phyloP scores from a whole-genome alignment of 2,888 invertebrate genomes.

The Autographa gamma region DNA sequence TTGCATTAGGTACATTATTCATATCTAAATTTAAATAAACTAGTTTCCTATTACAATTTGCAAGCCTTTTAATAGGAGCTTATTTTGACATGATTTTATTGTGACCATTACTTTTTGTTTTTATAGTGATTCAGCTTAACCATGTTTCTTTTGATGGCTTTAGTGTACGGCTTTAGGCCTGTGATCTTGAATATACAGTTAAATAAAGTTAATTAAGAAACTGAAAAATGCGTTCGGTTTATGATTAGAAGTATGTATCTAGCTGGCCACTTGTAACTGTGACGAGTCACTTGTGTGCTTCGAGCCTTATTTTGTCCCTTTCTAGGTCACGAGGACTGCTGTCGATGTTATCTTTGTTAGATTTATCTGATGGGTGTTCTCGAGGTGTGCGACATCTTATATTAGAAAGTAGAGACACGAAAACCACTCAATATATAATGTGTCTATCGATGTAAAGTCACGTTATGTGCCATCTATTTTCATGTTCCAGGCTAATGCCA shows the following conservation, averaged over 20 bases:
- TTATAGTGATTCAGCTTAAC: too few species aligned
- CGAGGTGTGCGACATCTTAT: constrained; percentile 50
- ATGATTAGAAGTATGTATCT: background rate
- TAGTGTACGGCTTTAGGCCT: too few species aligned
- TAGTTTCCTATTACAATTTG: too few species aligned
- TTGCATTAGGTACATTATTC: background rate
- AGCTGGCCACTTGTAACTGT: background rate
- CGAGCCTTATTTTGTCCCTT: constrained; percentile 58
- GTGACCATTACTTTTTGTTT: too few species aligned
- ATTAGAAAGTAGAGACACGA: constrained; percentile 48
- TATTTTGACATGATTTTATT: too few species aligned
- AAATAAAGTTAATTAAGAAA: too few species aligned
- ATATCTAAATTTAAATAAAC: background rate
- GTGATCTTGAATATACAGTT: too few species aligned
- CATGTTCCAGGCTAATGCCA: constrained; percentile 70
- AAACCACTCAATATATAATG: constrained; percentile 53
- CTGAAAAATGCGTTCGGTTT: background rate
- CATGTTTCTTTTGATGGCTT: too few species aligned
- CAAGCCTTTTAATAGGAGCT: too few species aligned
- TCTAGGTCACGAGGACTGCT: constrained; percentile 65
- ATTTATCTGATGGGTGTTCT: constrained; percentile 49
- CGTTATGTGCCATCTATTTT: constrained; percentile 70
- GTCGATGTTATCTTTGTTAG: constrained; percentile 55
- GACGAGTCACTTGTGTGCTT: background rate
- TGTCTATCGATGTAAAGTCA: constrained; percentile 65